These are phyloP conservation scores for Sminthurides bifidus DNA, from an alignment of 1,140 invertebrate genomes.

Conservation along the genomic window DNA sequence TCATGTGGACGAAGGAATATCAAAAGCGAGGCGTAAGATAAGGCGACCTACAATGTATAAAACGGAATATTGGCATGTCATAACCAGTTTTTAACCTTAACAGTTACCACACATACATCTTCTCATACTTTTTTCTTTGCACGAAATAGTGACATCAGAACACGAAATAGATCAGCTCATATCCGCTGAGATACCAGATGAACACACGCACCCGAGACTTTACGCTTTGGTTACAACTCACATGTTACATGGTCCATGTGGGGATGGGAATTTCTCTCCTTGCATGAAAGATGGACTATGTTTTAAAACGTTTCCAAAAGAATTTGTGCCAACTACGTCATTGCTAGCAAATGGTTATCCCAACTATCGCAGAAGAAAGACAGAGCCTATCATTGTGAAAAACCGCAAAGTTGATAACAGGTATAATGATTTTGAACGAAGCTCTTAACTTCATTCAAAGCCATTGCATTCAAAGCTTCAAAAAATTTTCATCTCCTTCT, in stretches of 20 bases:
- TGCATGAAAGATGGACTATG: slow-evolving; percentile 35
- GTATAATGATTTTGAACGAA: too few species aligned
- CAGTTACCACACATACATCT: slow-evolving; percentile 36
- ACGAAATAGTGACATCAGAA: slow-evolving; percentile 13
- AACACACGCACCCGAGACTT: slow-evolving; percentile 33
- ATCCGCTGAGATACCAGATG: slow-evolving; percentile 39
- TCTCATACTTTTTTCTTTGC: slow-evolving; percentile 26
- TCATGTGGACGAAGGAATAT: slow-evolving; percentile 34
- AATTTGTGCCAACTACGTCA: slow-evolving; percentile 28
- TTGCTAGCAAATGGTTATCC: slow-evolving; percentile 36
- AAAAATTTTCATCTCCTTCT: too few species aligned
- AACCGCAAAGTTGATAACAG: too few species aligned
- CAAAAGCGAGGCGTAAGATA: slow-evolving; percentile 33
- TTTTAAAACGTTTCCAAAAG: slow-evolving; percentile 35
- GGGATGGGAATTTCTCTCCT: slow-evolving; percentile 25
- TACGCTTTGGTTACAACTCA: slow-evolving; percentile 36
- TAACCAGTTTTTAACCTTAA: too few species aligned
- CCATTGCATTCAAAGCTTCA: too few species aligned
- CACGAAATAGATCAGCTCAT: slow-evolving; percentile 36
- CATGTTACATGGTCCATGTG: slow-evolving; percentile 38
- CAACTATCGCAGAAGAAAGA: slow-evolving; percentile 28
- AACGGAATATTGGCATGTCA: too few species aligned
- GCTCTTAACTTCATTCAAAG: too few species aligned
- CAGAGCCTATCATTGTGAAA: too few species aligned
- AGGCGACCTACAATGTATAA: too few species aligned